A percentile compares a stretch with the other conserved stretches of the same genome.
Conservation (phyloP, 2,888 invertebrate genomes). For the Melieria crassipennis region DNA sequence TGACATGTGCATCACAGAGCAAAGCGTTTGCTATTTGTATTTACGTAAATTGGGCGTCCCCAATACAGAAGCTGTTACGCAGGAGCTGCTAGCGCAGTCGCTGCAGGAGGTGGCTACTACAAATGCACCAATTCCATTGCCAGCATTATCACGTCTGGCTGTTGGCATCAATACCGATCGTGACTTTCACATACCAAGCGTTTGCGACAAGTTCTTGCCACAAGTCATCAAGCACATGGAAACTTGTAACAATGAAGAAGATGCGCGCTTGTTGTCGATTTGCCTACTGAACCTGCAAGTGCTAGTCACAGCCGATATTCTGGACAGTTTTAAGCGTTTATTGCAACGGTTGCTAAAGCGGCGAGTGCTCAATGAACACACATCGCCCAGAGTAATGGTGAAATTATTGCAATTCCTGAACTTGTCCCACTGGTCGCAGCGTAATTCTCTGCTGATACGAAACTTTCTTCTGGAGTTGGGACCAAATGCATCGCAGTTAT, state of each 20-base stretch:
- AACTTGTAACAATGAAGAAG: constrained; percentile 58
- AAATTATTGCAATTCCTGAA: constrained; percentile 66
- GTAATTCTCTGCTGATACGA: constrained; percentile 59
- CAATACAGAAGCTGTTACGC: constrained; percentile 56
- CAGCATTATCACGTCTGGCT: constrained; percentile 65
- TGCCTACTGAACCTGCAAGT: constrained; percentile 66
- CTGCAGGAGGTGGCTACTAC: constrained; percentile 50
- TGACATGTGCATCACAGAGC: constrained; percentile 60
- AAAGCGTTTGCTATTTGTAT: constrained; percentile 66
- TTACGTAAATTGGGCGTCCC: constrained; percentile 66
- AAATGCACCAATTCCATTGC: constrained; percentile 55
- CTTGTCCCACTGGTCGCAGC: constrained; percentile 66
- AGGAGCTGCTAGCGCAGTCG: constrained; percentile 56
- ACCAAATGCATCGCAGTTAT: constrained; percentile 61
- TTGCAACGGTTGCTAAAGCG: constrained; percentile 57
- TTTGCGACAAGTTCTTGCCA: constrained; percentile 63
- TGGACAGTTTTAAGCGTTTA: constrained; percentile 62
- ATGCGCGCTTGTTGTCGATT: constrained; percentile 66
- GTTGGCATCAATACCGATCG: constrained; percentile 63
- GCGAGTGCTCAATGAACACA: constrained; percentile 44
- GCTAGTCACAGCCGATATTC: constrained; percentile 60
- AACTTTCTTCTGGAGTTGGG: constrained; percentile 62
- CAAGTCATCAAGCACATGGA: constrained; percentile 59
- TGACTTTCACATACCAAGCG: constrained; percentile 63
- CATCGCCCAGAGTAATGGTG: constrained; percentile 52